Evolutionary conservation across 2,888 invertebrate genomes (phyloP).

Genomic region (Tethea ocularis): DNA sequence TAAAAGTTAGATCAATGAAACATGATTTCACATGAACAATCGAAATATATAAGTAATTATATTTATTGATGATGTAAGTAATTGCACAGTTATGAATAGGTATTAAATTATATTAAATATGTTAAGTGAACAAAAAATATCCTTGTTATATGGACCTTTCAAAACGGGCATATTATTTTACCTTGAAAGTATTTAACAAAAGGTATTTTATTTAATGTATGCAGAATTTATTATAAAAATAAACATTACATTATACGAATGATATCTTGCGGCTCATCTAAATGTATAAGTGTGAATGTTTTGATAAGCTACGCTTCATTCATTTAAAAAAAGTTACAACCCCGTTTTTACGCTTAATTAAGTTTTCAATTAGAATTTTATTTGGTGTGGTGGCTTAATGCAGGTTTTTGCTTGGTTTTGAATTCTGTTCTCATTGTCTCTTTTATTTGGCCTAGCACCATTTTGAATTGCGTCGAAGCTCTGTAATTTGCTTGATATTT

Average conservation of each 20-base stretch:
- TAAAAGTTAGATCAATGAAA: background rate
- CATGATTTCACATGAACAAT: too few relatives aligned
- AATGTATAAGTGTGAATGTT: conserved; percentile 37
- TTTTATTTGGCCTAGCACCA: conserved; percentile 84
- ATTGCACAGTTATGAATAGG: too few relatives aligned
- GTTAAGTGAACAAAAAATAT: too few relatives aligned
- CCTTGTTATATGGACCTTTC: too few relatives aligned
- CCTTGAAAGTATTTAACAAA: background rate
- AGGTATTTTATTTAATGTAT: background rate
- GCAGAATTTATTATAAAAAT: conserved; percentile 25
- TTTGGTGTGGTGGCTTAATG: too few relatives aligned
- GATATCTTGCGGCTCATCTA: conserved; percentile 21
- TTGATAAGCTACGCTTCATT: conserved; percentile 33
- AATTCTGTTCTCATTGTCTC: conserved; percentile 41
- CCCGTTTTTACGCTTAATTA: conserved; percentile 27
- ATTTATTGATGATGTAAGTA: too few relatives aligned
- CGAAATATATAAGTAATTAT: too few relatives aligned
- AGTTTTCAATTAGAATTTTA: conserved; percentile 26
- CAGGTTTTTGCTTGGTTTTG: conserved; percentile 29
- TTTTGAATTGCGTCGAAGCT: conserved; percentile 78
- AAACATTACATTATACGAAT: conserved; percentile 24
- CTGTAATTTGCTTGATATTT: conserved; percentile 80
- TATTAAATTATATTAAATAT: too few relatives aligned
- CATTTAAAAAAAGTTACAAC: conserved; percentile 28
- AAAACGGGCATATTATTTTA: conserved; percentile 2